phyloP scores from a whole-genome alignment of 2,888 invertebrate genomes.

The Pseudococcus longispinus region DNA sequence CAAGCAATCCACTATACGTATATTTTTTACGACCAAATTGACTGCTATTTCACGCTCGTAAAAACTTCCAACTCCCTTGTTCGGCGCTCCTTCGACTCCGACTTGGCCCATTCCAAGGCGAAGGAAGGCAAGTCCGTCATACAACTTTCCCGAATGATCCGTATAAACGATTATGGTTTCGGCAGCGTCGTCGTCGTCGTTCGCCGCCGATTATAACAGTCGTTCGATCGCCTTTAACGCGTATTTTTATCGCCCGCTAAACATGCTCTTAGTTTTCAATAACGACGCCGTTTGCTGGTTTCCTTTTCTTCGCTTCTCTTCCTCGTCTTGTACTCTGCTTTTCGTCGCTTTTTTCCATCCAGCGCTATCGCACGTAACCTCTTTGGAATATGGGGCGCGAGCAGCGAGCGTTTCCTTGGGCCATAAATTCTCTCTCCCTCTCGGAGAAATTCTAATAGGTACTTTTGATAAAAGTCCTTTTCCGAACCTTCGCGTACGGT shows the following conservation, averaged over 20 bases:
- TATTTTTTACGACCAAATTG: constrained; percentile 51
- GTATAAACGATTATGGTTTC: constrained; percentile 55
- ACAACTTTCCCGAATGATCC: constrained; percentile 50
- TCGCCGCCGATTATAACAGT: constrained; percentile 49
- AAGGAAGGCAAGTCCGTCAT: constrained; percentile 22
- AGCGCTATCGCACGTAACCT: not conserved
- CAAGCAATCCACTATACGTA: not conserved
- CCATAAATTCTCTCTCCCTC: not conserved
- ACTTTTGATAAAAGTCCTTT: not conserved
- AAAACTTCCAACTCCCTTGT: constrained; percentile 27
- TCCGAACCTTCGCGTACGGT: not conserved
- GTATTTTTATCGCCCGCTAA: constrained; percentile 55
- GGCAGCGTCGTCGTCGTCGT: constrained; percentile 51
- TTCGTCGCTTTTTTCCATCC: not conserved
- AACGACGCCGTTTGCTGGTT: constrained; percentile 41
- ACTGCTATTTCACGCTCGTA: constrained; percentile 55
- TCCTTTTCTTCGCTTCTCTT: not conserved
- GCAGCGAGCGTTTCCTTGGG: not conserved
- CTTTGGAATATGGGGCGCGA: not conserved
- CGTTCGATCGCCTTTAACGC: constrained; percentile 55
- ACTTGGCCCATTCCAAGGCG: not conserved
- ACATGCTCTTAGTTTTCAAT: constrained; percentile 55
- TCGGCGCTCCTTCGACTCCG: not conserved
- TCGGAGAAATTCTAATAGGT: not conserved
- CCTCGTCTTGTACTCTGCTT: not conserved